Evolutionary conservation across 53 echinoderm and acorn worm genomes (phyloP), one percentile per base, ranked within the genome.

Genomic region (Holothuria leucospilota): DNA sequence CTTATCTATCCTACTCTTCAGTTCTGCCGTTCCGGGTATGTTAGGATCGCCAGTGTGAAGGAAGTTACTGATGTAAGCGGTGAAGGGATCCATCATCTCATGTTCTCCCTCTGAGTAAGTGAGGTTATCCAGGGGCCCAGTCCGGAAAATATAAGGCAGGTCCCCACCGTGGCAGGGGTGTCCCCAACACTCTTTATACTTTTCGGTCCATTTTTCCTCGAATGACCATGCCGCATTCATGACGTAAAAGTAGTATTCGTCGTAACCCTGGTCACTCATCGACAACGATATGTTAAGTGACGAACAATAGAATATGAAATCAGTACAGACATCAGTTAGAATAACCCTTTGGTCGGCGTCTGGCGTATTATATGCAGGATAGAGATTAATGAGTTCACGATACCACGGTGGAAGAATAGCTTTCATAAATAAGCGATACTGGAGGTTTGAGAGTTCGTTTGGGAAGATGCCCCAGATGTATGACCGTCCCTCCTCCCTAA

Each of bases 141-240:
- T 41, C 20, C 69, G 85, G 71, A 85, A 85, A 23, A 85, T 69
- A 30, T 68, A 85, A 7, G 85, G 69, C 29, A 85, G 51, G 52
- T 85, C 85, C 27, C 68, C 85, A 49, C 69, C 85, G 56, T 85
- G 85, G 30, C 85, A 85, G 15, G 56, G 39, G 56, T 85, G 85
- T 8, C 62, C 62, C 70, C 70, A 51, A 26, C 85, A 85, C 40
- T 39, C 28, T 20, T 61, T 25, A 24, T 62, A 85, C 9, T 69
- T 41, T n/a, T 67, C 68, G 25, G 62, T 63, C 85, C 85, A 85
- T 68, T 49, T 69, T 26, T 69, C 85, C 16, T 68, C 67, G 25
- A 69, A 85, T 23, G 69, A 69, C 56, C 60, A 51, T 20, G 51
- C 51, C 14, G 79, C 29, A 51, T 85, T 51, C n/a, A 85, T 42